phyloP scores from a whole-genome alignment of 2,888 invertebrate species.

The Zonitis immaculata region DNA sequence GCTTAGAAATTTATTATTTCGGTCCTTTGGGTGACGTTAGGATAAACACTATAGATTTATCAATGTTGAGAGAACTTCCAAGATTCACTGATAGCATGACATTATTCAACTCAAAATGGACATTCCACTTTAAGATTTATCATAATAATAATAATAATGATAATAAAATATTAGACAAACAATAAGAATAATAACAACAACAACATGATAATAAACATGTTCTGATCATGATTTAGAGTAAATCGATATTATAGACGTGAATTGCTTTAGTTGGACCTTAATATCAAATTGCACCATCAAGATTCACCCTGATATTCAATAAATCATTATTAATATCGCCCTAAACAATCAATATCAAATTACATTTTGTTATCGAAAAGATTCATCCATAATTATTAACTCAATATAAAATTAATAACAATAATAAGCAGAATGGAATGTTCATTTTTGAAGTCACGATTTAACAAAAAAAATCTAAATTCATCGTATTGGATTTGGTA shows the following conservation, averaged over 20 bases:
- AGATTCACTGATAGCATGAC: not conserved
- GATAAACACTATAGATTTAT: not conserved
- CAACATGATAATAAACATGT: not conserved
- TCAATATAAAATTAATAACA: too few relatives aligned
- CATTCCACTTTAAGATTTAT: not conserved
- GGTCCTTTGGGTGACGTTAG: not conserved
- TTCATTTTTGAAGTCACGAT: too few relatives aligned
- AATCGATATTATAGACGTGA: too few relatives aligned
- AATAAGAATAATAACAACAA: too few relatives aligned
- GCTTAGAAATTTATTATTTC: constrained; percentile 1
- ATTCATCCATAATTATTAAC: not conserved
- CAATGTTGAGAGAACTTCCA: not conserved
- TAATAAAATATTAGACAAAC: too few relatives aligned
- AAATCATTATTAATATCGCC: not conserved
- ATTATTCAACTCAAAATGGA: too few relatives aligned
- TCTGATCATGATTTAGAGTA: too few relatives aligned
- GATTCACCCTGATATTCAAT: not conserved
- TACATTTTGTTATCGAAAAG: not conserved
- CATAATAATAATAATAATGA: not conserved
- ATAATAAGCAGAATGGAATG: too few relatives aligned
- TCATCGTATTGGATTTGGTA: too few relatives aligned
- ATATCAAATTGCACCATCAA: not conserved
- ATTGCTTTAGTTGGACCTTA: not conserved
- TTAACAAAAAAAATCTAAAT: too few relatives aligned
- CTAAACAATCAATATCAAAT: not conserved